phyloP scores from a whole-genome alignment of 2,113 vertebrate genomes.

The Orycteropus afer region DNA sequence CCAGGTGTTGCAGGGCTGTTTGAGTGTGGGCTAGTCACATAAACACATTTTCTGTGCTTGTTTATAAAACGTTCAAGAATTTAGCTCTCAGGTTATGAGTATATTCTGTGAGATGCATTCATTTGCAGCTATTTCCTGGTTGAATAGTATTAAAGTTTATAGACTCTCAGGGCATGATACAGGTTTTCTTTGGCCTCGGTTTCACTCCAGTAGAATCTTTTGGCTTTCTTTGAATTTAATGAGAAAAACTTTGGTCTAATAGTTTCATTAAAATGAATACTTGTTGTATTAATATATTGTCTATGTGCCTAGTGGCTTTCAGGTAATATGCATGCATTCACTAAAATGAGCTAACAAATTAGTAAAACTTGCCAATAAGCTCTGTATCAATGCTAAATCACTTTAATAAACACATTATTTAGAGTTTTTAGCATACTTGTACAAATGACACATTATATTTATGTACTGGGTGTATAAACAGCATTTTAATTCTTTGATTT shows the following conservation, averaged over 20 bases:
- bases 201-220: conserved; percentile 60
- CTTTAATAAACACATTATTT: conserved; percentile 65
- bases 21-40: background rate
- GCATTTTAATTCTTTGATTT: conserved; percentile 45
- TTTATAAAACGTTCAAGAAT: conserved; percentile 52
- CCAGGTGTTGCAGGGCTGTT: background rate
- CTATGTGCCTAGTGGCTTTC: conserved; percentile 18
- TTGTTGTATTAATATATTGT: conserved; percentile 37
- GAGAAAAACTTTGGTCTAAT: conserved; percentile 62
- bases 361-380: conserved; percentile 70
- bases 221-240: conserved; percentile 61
- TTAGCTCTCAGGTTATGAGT: conserved; percentile 32
- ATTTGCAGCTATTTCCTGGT: conserved; percentile 28
- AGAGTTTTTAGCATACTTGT: conserved; percentile 57
- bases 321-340: conserved; percentile 43
- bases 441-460: conserved; percentile 53
- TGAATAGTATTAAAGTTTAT: conserved; percentile 64
- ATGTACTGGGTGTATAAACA: conserved; percentile 15
- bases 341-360: conserved; percentile 67
- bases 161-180: conserved; percentile 49
- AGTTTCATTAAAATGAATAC: conserved; percentile 63
- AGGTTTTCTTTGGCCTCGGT: background rate
- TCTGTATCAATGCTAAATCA: conserved; percentile 23
- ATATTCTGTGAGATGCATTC: conserved; percentile 56
- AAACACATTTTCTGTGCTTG: background rate